A percentile compares a stretch with the other conserved stretches of the same genome.
These are phyloP conservation scores for Cosmia pyralina DNA, from an alignment of 2,888 invertebrate species.

Conservation along the genomic window DNA sequence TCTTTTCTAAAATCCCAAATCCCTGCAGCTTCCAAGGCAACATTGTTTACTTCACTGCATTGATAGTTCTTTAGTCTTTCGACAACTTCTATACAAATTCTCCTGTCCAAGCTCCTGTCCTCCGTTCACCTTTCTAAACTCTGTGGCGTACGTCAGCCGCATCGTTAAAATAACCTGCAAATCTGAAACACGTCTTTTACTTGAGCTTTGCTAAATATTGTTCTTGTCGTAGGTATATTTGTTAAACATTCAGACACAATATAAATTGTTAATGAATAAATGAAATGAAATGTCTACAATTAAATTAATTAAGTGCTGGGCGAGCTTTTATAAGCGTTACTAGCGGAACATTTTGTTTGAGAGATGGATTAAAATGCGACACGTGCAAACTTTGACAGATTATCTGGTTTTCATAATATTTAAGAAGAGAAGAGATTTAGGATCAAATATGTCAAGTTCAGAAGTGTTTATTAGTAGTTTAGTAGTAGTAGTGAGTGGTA, in stretches of 20 bases:
- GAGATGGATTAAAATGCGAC: neutral
- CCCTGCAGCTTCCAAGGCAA: neutral
- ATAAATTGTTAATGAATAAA: no score
- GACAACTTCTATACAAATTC: neutral
- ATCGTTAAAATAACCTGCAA: conserved; percentile 34
- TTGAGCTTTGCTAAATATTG: conserved; percentile 7
- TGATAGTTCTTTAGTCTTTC: neutral
- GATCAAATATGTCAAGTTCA: conserved; percentile 14
- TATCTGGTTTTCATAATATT: neutral
- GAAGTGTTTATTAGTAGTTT: no score
- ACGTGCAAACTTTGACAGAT: no score
- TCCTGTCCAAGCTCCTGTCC: no score
- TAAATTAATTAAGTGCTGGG: conserved; percentile 1
- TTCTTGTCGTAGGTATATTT: no score
- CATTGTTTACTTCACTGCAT: no score
- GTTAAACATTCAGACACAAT: no score
- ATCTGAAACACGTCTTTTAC: conserved; percentile 17
- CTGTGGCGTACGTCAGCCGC: conserved; percentile 4
- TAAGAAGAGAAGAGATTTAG: neutral
- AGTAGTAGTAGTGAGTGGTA: no score
- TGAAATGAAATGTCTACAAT: no score
- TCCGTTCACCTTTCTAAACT: no score
- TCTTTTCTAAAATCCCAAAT: neutral
- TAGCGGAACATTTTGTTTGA: neutral
- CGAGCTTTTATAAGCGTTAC: neutral